Evolutionary conservation across 2,888 invertebrate genomes (phyloP).

Genomic region (Parochlus steinenii): DNA sequence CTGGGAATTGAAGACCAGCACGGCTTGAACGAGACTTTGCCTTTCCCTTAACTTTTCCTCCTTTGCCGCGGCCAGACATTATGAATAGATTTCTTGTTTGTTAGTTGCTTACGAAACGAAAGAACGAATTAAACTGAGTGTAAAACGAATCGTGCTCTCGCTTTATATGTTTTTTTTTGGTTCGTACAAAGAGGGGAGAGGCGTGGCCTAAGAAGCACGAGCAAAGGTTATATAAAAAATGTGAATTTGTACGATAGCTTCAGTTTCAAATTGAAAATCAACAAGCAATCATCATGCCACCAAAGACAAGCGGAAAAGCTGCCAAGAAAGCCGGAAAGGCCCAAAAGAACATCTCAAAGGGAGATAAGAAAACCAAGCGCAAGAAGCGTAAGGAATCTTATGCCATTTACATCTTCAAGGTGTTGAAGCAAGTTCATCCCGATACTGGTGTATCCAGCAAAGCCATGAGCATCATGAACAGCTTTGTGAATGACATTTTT

Average conservation of each 20-base stretch:
- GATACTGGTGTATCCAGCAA: slow-evolving; percentile 50
- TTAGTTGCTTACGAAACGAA: not conserved
- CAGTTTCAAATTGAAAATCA: too few species aligned
- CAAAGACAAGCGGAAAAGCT: slow-evolving; percentile 28
- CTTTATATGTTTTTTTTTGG: not conserved
- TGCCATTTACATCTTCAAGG: slow-evolving; percentile 40
- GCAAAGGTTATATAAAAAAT: too few species aligned
- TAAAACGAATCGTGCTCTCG: not conserved
- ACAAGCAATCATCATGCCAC: slow-evolving; percentile 19
- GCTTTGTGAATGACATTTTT: slow-evolving; percentile 57
- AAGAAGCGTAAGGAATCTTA: slow-evolving; percentile 41
- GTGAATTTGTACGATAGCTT: too few species aligned
- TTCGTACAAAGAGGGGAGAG: slow-evolving; percentile 1
- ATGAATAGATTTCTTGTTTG: slow-evolving; percentile 13
- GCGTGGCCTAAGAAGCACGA: slow-evolving; percentile 2
- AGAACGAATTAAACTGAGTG: not conserved
- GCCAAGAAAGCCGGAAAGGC: slow-evolving; percentile 38
- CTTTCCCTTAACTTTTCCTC: slow-evolving; percentile 23
- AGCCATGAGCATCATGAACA: too few species aligned
- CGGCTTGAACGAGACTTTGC: slow-evolving; percentile 21
- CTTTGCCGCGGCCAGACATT: slow-evolving; percentile 31
- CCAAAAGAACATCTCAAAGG: slow-evolving; percentile 38
- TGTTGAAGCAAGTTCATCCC: too few species aligned
- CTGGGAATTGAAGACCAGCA: slow-evolving; percentile 17
- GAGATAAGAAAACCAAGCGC: slow-evolving; percentile 38